Base-by-base conservation (phyloP, 2,113 vertebrate species). In the Pygoscelis antarcticus region DNA sequence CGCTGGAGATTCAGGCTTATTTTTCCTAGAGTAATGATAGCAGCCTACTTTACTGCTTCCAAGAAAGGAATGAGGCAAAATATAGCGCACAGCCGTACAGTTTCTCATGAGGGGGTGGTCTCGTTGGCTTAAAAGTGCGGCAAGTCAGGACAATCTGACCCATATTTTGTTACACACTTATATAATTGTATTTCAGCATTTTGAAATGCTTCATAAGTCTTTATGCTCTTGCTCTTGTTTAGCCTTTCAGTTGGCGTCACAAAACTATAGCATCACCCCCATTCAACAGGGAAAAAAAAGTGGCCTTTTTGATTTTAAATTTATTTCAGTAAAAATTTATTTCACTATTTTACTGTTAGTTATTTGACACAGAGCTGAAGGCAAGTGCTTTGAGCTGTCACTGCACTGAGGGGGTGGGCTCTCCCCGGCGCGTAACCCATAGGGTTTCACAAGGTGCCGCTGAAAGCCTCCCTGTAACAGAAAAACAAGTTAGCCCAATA, bases 51-150 rank as follows among this genome's bases (percentile, higher is more conserved):
- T 12, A 18, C 83, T 42, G 83, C 93, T 91, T 80, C 92, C 82
- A 26, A 64, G 92, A 78, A 88, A 93, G 92, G 92, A 81, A 20
- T 0, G 0, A 74, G 80, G 94, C 66, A 77, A 90, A 95, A 95
- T 93, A 88, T 83, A 95, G 83, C 12, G 3, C 68, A 22, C 46
- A 47, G 76, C 88, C 75, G 23, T 36, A 44, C 90, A 83, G 92
- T 46, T 96, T 89, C 94, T 84, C 94, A 57, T 30, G 92, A 95
- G 90, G 88, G 90, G 94, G 96, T 95, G 95, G 92, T 93, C 92
- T 69, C 18, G 10, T 78, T 91, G 91, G 65, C 92, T 96, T 82
- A 62, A 52, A 87, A 96, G 83, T 87, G 76, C 89, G 69, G 81
- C 71, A 30, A 74, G 87, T 96, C 88, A 75, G 95, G 93, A 93